Base-by-base conservation (phyloP, 2,888 invertebrate genomes). In the Lithophane semibrunnea region DNA sequence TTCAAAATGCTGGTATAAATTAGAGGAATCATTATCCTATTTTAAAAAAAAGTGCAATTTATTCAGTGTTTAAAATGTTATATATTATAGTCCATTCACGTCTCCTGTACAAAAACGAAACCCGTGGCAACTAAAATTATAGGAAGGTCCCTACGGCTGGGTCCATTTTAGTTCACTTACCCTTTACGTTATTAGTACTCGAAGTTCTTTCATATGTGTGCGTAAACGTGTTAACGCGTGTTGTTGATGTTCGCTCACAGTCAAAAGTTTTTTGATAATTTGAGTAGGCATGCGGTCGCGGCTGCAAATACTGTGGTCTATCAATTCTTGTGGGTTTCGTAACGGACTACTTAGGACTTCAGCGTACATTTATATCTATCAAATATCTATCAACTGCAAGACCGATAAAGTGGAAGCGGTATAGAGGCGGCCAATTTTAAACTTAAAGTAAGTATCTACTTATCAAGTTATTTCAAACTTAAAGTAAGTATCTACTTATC, bases 151-250 rank as follows among this genome's bases (percentile, higher is more conserved):
- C 21, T 21, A 67, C 16, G 18, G 64, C 3, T 67, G 56, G 68
- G 37, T 56, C 67, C 16, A 49, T 29, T 56, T 58, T 44, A 29
- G 37, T 12, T 66, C 24, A 37, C 61, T 56, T 69, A 82, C 69
- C 58, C 52, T 70, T 69, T 69, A 61, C 21, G 49, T 77, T 58
- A 64, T 77, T 63, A 69, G 47, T 75, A 79, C 24, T 49, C 66
- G 13, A 83, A 83, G 80, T 75, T 80, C 75, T 83, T 80, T 75
- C 70, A 83, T 83, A 67, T 64, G 75, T 80, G 70, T 83, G 84
- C 70, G 73, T 75, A 56, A 70, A 75, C 42, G 63, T 79, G 79
- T 75, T 75, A 67, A 72, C 69, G 67, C 63, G 56, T 79, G 65
- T 71, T 79, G 79, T 83, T 83, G 83, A 75, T 83, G 79, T 83